These are phyloP conservation scores for Physella acuta DNA, from an alignment of 1,140 invertebrate genomes.

Conservation along the genomic window DNA sequence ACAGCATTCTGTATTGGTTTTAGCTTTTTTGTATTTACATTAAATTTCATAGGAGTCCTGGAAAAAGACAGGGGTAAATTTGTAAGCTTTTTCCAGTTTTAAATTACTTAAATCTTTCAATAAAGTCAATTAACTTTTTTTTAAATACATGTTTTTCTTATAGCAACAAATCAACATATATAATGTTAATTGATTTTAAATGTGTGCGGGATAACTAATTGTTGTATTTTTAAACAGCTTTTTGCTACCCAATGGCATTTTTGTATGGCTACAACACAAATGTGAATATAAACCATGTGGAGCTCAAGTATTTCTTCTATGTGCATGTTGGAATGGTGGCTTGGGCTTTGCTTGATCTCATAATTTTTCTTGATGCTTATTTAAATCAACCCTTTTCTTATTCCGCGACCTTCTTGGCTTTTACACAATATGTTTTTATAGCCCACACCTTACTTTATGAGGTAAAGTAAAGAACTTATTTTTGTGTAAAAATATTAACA, in stretches of 20 bases:
- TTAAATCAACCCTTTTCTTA: neutral
- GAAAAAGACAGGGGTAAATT: conserved; percentile 4
- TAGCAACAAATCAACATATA: too few species aligned
- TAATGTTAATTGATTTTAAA: too few species aligned
- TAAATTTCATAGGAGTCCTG: neutral
- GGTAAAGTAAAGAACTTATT: too few species aligned
- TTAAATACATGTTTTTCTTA: too few species aligned
- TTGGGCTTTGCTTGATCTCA: conserved; percentile 14
- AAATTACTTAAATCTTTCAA: too few species aligned
- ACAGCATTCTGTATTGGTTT: conserved; percentile 1
- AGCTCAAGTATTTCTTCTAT: conserved; percentile 24
- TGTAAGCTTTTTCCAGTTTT: too few species aligned
- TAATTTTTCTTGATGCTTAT: conserved; percentile 1
- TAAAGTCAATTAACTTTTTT: too few species aligned
- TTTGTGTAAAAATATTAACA: too few species aligned
- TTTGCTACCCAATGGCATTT: neutral
- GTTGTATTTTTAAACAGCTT: neutral
- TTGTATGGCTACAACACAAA: conserved; percentile 4
- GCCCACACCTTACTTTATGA: conserved; percentile 17
- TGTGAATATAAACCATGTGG: conserved; percentile 1
- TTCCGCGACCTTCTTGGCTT: conserved; percentile 3
- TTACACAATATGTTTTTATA: conserved; percentile 11
- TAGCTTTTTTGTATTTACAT: neutral
- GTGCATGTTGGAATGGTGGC: conserved; percentile 22
- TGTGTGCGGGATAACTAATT: too few species aligned